Base-by-base conservation (phyloP, 2,888 invertebrate genomes). In the Cantharis nigra region DNA sequence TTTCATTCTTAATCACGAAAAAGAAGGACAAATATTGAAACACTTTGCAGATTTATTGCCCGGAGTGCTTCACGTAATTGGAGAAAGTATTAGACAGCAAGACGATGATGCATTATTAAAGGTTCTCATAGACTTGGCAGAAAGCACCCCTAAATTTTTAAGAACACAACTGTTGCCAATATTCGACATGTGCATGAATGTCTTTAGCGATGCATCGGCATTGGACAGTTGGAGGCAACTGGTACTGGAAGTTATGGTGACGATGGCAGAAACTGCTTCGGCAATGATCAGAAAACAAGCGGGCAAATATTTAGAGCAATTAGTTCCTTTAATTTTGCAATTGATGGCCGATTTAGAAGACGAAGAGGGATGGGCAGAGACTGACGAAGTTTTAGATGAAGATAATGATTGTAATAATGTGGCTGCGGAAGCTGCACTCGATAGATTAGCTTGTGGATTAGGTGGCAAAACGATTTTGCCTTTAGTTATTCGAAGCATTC, bases 271-370 rank as follows among this genome's bases (percentile, higher is more conserved):
- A 90, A 96, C 96, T 30, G 97, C 98, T 7, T 96, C 99, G 0
- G 97, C 98, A 3, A 98, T 98, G 96, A 95, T 99, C 63, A 93
- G 99, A 76, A 99, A 98, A 89, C 94, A 95, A 81, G 96, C 96
- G 13, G 93, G 93, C 30, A 95, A 95, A 86, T 97, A 96, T 82
- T 92, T 99, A 80, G 92, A 93, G 65, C 90, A 92, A 75, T 90
- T 96, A 82, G 94, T 98, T 70, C 96, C 97, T 0, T 91, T 97
- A 78, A 93, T 98, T 81, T 90, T 99, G 80, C 94, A 95, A 89
- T 95, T 99, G 92, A 97, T 98, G 96, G 96, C 98, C 71, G 97
- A 98, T 85, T 89, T 98, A 75, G 97, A 98, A 63, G 98, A 98
- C 73, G 97, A 97, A 82, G 93, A 94, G 13, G 94, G 96, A 76